phyloP scores from a whole-genome alignment of 2,888 invertebrate species.

The Aleiodes testaceus region DNA sequence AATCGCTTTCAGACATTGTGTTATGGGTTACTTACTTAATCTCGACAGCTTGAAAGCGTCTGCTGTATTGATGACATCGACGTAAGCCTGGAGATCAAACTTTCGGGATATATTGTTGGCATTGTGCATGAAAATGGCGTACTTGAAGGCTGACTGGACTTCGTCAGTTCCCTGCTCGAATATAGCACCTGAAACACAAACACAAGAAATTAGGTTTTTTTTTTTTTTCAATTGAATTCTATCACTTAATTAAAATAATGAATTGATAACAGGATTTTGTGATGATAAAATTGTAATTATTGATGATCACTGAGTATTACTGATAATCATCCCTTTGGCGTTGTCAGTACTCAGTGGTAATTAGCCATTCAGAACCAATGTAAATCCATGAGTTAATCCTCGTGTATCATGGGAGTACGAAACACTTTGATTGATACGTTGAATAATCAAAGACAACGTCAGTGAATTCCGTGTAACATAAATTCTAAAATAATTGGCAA shows the following conservation, averaged over 20 bases:
- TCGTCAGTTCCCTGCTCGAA: constrained; percentile 94
- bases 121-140: constrained; percentile 90
- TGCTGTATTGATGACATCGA: constrained; percentile 93
- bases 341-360: constrained; percentile 11
- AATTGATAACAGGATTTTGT: not conserved
- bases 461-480: not conserved
- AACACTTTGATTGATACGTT: not conserved
- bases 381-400: constrained; percentile 18
- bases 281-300: constrained; percentile 14
- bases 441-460: not conserved
- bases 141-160: constrained; percentile 93
- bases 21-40: constrained; percentile 88
- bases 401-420: not conserved
- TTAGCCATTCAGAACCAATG: constrained; percentile 33
- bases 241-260: not conserved
- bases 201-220: too few relatives aligned
- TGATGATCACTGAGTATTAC: not conserved
- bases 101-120: constrained; percentile 86
- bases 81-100: constrained; percentile 90
- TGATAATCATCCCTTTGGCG: constrained; percentile 12
- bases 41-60: constrained; percentile 94
- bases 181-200: constrained; percentile 83
- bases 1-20: too few relatives aligned
- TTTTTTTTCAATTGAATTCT: too few relatives aligned
- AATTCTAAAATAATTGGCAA: not conserved